A percentile compares a stretch with the other conserved stretches of the same genome.
Conservation (phyloP, 2,113 vertebrate genomes). For the Neomonachus schauinslandi region DNA sequence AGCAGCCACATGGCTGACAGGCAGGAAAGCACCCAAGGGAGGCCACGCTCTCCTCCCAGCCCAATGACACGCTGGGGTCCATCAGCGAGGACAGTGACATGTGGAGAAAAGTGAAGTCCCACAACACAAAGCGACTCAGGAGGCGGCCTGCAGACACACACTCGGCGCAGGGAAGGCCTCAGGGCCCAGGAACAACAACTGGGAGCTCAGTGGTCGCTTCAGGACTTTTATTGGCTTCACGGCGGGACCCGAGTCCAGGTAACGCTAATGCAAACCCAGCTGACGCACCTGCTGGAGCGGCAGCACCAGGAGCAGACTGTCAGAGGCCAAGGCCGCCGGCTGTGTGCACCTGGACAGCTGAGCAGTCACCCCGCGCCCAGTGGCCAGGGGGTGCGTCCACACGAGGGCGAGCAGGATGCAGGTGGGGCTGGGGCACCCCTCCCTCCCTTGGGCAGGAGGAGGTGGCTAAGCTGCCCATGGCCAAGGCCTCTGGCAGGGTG, state of each 20-base stretch:
- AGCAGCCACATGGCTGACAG: neutral
- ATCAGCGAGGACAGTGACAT: neutral
- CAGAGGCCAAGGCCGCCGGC: neutral
- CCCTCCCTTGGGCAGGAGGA: neutral
- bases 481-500: neutral
- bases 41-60: neutral
- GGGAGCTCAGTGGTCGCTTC: slow-evolving; percentile 42
- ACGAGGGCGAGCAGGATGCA: neutral
- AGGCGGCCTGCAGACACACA: accelerated
- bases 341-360: neutral
- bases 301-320: slow-evolving; percentile 54
- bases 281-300: slow-evolving; percentile 60
- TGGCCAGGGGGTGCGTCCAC: neutral
- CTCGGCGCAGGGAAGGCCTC: neutral
- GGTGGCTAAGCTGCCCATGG: neutral
- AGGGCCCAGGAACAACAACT: neutral
- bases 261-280: slow-evolving; percentile 45
- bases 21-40: neutral
- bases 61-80: accelerated
- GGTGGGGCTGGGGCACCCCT: neutral
- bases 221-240: slow-evolving; percentile 85
- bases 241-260: slow-evolving; percentile 59
- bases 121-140: neutral
- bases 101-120: neutral
- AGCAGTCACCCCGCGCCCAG: neutral